Evolutionary conservation across 1,140 invertebrate genomes (phyloP), one percentile per base, ranked within the genome.

Genomic region (Drosophila ironensis): DNA sequence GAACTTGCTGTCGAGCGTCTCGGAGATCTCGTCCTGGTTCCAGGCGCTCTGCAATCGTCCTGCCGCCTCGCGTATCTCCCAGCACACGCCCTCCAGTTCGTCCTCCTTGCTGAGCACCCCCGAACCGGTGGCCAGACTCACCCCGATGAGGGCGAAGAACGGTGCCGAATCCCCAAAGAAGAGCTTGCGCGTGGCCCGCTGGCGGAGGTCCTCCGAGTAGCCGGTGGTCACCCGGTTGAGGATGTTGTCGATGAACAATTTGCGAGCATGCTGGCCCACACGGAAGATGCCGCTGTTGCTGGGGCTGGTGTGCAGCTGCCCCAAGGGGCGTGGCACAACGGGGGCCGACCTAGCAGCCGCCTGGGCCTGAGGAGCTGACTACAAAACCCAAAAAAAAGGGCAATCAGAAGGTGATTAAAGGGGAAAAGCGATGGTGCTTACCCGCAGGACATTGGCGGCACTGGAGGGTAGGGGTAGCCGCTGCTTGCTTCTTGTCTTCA

Each of bases 81-180:
- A 94, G 70, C 95, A 96, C 8, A 96, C 91, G 25, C 93, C 93
- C 90, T 96, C 95, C 3, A 95, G 80, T 90, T 96, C 94, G 87
- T 96, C 94, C 59, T 96, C 94, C 75, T 95, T 94, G 1, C 94
- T 95, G n/a, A 96, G 88, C 40, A 96, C 92, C 3, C 94, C 94
- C 37, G 92, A 92, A 1, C 94, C 95, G 19, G 94, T 94, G 4
- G 94, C 94, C 46, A 96, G 87, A 35, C 93, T 94, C 1, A 96
- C 92, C 7, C 95, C 95, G 28, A 96, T 93, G 2, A 96, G 86
- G 14, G 94, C 94, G 76, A 96, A 94, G 67, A 95, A 94, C 1
- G 95, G 94, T 4, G 92, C 92, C 0, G 94, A 94, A 86, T 95
- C 93, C 0, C 94, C 94, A 87, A 92, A 94, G 8, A 95, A 91